phyloP scores from a whole-genome alignment of 1,140 invertebrate species.

The Sipha flava region DNA sequence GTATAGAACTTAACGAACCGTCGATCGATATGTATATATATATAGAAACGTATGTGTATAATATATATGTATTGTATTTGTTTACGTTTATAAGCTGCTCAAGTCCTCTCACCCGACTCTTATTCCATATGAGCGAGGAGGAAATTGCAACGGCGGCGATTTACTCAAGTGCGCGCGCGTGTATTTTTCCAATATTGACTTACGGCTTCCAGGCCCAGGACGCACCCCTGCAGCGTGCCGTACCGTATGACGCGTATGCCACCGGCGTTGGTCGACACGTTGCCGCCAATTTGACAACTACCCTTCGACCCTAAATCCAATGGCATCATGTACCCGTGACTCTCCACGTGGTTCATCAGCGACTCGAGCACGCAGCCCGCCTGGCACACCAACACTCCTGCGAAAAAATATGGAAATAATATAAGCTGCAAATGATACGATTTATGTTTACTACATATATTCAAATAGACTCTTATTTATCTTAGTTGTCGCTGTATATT shows the following conservation, averaged over 20 bases:
- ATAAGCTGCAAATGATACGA: no score
- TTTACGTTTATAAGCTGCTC: no score
- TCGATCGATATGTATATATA: neutral
- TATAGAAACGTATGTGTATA: neutral
- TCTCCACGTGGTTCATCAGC: conserved; percentile 64
- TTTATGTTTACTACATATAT: no score
- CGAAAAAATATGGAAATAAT: no score
- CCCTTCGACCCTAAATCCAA: conserved; percentile 95
- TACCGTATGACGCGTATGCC: conserved; percentile 85
- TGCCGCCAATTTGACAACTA: conserved; percentile 94
- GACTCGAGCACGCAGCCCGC: conserved; percentile 86
- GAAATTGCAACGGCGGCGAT: neutral
- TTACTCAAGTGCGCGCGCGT: neutral
- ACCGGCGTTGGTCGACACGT: conserved; percentile 93
- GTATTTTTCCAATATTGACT: conserved; percentile 40
- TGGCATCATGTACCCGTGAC: conserved; percentile 79
- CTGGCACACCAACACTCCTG: conserved; percentile 77
- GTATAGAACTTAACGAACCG: neutral
- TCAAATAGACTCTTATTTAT: no score
- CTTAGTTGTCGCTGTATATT: no score
- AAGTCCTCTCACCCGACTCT: no score
- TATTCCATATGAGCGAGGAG: no score
- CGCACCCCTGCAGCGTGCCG: conserved; percentile 86
- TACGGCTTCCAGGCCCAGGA: conserved; percentile 86
- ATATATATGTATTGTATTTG: neutral